A percentile compares a stretch with the other conserved stretches of the same genome.
These are phyloP conservation scores for Piaya cayana DNA, from an alignment of 2,113 vertebrate species.

Conservation along the genomic window DNA sequence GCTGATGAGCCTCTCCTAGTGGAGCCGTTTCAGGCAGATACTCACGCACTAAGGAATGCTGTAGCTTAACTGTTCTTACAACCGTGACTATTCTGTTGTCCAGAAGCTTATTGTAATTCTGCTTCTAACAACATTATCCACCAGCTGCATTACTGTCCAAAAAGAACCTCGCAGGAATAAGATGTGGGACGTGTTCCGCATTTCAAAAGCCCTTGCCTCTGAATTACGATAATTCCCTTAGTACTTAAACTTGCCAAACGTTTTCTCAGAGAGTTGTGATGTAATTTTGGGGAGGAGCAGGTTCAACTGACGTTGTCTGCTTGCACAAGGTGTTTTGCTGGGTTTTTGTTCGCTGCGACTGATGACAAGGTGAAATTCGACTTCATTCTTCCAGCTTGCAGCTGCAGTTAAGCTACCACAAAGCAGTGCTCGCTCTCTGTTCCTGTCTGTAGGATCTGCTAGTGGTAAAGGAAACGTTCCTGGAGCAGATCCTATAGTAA, in stretches of 20 bases:
- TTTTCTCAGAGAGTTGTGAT: not conserved
- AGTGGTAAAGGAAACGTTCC: not conserved
- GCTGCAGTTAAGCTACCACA: not conserved
- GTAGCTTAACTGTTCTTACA: not conserved
- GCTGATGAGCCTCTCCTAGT: not conserved
- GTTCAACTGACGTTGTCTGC: not conserved
- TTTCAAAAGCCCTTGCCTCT: not conserved
- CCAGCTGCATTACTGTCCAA: not conserved
- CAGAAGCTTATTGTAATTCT: not conserved
- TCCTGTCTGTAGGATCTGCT: not conserved
- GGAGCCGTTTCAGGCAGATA: not conserved
- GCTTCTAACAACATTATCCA: not conserved
- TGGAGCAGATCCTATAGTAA: not conserved
- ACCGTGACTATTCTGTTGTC: not conserved
- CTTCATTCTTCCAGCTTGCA: not conserved
- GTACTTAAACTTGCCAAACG: fast-evolving
- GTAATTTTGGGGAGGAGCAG: not conserved
- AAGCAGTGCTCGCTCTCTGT: not conserved
- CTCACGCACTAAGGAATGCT: not conserved
- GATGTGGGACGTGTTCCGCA: not conserved
- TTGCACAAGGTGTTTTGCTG: not conserved
- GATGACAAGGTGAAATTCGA: not conserved
- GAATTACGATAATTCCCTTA: fast-evolving
- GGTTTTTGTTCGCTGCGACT: fast-evolving
- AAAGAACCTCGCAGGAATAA: not conserved